Evolutionary conservation across 2,888 invertebrate species (phyloP).

Genomic region (Andrena fulva): DNA sequence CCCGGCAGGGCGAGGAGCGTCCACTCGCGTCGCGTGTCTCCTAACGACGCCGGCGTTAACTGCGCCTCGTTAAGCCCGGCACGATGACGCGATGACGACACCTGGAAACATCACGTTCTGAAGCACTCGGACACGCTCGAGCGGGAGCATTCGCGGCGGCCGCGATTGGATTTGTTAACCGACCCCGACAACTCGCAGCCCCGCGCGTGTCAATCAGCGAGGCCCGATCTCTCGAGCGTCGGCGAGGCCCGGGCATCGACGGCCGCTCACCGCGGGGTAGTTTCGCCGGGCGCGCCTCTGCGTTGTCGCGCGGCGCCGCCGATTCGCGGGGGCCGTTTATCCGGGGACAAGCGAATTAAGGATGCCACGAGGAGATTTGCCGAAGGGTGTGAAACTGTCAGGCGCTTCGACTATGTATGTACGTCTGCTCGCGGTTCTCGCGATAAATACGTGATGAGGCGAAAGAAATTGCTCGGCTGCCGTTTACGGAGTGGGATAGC

Average conservation of each 20-base stretch:
- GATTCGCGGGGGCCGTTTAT: background rate
- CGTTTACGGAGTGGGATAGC: too few relatives aligned
- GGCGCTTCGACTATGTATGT: too few relatives aligned
- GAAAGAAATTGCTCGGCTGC: too few relatives aligned
- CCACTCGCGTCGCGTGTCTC: constrained; percentile 48
- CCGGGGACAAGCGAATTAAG: background rate
- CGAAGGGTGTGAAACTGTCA: too few relatives aligned
- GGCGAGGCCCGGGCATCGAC: background rate
- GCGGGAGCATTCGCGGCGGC: constrained; percentile 60
- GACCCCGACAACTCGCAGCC: constrained; percentile 38
- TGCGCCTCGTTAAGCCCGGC: constrained; percentile 67
- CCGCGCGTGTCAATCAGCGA: constrained; percentile 37
- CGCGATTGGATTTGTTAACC: constrained; percentile 60
- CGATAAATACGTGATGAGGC: too few relatives aligned
- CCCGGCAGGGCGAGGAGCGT: constrained; percentile 30
- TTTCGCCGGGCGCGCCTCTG: background rate
- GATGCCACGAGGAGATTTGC: too few relatives aligned
- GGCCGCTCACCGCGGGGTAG: background rate
- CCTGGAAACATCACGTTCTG: constrained; percentile 66
- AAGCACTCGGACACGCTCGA: constrained; percentile 54
- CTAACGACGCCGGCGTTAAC: constrained; percentile 69
- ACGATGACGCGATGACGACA: constrained; percentile 59
- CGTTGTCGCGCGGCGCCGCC: background rate
- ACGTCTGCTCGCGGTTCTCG: too few relatives aligned
- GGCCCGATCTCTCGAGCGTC: background rate